Evolutionary conservation across 2,888 invertebrate genomes (phyloP), one percentile per base, ranked within the genome.

Genomic region (Heliconius cydno): DNA sequence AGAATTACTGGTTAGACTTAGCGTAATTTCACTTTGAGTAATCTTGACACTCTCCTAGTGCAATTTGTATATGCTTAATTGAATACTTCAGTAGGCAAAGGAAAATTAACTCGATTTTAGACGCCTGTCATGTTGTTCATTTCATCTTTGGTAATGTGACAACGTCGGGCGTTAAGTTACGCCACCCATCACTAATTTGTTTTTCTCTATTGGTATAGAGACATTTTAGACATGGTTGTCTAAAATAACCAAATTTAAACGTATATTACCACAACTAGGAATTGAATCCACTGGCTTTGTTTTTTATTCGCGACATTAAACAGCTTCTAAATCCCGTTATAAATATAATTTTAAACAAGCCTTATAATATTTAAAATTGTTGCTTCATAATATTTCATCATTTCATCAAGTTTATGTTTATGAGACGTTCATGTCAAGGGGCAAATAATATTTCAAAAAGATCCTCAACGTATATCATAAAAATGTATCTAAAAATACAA

Each of bases 331-430:
- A 63, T 63, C 6, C 5, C 25, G 13, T 65, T 28, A 25, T 65
- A 65, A 28, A 65, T 13, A 34, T 34, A 34, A 34, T 28, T 65
- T 28, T 28, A 28, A 65, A 28, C 28, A 65, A 28, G 65, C 65
- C 6, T 2, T 65, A 70, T 15, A 68, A 25, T 46, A 46, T 46
- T 70, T 41, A n/a, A 46, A 46, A 15, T 0, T 28, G 15, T 25
- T 41, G 13, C 46, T 28, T 13, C 71, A 46, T 25, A 71, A n/a
- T 71, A 46, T 71, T 46, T 46, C 5, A 68, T 68, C 4, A 41
- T 70, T 70, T 70, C 46, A 46, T 71, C 46, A 71, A 28, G 46
- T 46, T 41, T 41, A 65, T 65, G 25, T 71, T 52, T 46, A n/a
- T 52, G 28, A 46, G 19, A 71, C 28, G 41, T 46, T 71, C 28